Conservation (phyloP, 1,140 invertebrate genomes). For the Globodera rostochiensis region DNA sequence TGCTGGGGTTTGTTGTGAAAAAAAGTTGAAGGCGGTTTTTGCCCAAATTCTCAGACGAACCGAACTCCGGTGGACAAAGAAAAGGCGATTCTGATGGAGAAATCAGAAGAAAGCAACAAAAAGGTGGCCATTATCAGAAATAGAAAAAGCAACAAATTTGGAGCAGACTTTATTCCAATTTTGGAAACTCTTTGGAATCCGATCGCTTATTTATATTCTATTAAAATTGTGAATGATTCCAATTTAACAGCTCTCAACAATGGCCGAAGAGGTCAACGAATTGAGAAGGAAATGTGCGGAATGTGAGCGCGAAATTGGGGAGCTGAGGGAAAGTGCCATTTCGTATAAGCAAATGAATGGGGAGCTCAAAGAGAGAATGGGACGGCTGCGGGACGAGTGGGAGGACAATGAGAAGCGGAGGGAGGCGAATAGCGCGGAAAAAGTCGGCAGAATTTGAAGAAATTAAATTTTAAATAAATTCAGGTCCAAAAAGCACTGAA, state of each 20-base stretch:
- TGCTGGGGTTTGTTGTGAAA: no score
- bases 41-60: background rate
- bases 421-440: slow-evolving; percentile 42
- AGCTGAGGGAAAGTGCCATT: slow-evolving; percentile 57
- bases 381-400: slow-evolving; percentile 64
- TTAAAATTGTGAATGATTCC: no score
- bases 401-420: slow-evolving; percentile 61
- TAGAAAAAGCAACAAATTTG: no score
- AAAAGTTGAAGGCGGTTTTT: no score
- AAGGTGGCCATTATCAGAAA: background rate
- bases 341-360: slow-evolving; percentile 66
- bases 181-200: no score
- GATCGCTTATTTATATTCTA: no score
- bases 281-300: background rate
- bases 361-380: slow-evolving; percentile 62
- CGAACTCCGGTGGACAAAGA: background rate
- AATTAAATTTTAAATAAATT: background rate
- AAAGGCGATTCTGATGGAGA: background rate
- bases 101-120: background rate
- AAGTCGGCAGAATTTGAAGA: slow-evolving; percentile 37
- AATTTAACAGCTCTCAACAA: background rate
- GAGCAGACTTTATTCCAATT: no score
- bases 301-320: slow-evolving; percentile 40
- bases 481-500: background rate
- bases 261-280: background rate